Conservation (phyloP, 2,797 vertebrate species). For the Rousettus madagascariensis region DNA sequence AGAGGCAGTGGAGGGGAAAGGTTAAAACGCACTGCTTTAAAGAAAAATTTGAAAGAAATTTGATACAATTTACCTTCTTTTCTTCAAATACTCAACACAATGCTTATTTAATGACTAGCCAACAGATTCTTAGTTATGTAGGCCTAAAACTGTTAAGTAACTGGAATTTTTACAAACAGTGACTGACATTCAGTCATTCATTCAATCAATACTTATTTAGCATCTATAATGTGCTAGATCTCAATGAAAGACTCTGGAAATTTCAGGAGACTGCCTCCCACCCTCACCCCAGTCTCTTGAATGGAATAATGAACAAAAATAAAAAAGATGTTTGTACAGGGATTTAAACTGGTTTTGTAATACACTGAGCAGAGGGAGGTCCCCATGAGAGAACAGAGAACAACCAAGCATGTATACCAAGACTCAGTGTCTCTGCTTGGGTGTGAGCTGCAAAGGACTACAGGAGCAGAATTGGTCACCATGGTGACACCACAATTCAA, state of each 20-base stretch:
- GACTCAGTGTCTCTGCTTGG: not conserved
- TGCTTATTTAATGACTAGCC: not conserved
- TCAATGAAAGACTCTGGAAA: slow-evolving; percentile 25
- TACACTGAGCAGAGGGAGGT: not conserved
- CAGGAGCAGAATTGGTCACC: not conserved
- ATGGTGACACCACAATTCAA: not conserved
- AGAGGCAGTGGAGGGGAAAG: not conserved
- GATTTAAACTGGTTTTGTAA: not conserved
- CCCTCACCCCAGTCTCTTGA: not conserved
- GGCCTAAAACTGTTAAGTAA: not conserved
- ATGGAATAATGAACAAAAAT: slow-evolving; percentile 12
- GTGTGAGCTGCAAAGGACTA: not conserved
- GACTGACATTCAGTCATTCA: not conserved
- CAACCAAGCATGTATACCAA: not conserved
- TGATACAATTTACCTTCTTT: not conserved
- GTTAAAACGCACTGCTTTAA: not conserved
- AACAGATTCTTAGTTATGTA: not conserved
- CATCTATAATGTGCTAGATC: not conserved
- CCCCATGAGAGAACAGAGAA: not conserved
- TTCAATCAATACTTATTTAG: not conserved
- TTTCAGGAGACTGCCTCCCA: not conserved
- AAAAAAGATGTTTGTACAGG: not conserved
- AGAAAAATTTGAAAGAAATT: slow-evolving; percentile 13
- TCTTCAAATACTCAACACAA: not conserved
- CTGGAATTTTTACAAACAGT: not conserved